These are phyloP conservation scores for Diploscapter pachys DNA, from an alignment of 1,140 invertebrate genomes.

Conservation along the genomic window DNA sequence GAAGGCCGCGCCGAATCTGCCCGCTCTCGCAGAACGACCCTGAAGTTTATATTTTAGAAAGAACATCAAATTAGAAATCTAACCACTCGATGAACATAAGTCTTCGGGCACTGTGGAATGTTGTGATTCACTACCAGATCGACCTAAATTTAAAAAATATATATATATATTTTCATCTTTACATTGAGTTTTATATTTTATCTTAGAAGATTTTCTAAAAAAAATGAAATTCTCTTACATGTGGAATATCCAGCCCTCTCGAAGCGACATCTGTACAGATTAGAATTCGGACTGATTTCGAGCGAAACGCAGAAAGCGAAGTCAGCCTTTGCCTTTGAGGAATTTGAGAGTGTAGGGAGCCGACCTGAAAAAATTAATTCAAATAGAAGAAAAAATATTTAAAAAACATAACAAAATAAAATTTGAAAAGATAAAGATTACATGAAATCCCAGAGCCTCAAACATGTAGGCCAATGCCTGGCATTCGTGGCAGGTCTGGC, in stretches of 20 bases:
- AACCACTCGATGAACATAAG: slow-evolving; percentile 53
- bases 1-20: slow-evolving; percentile 67
- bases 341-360: slow-evolving; percentile 50
- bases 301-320: slow-evolving; percentile 45
- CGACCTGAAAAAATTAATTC: slow-evolving; percentile 41
- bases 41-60: background rate
- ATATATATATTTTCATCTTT: background rate
- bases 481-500: slow-evolving; percentile 56
- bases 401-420: background rate
- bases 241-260: slow-evolving; percentile 57
- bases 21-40: background rate
- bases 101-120: slow-evolving; percentile 51
- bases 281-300: slow-evolving; percentile 41
- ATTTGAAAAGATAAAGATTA: slow-evolving; percentile 17
- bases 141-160: slow-evolving; percentile 45
- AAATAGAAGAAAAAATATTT: slow-evolving; percentile 1
- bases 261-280: slow-evolving; percentile 57
- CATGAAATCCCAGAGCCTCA: slow-evolving; percentile 50
- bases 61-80: slow-evolving; percentile 34
- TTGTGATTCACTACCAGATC: slow-evolving; percentile 57
- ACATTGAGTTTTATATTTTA: slow-evolving; percentile 4
- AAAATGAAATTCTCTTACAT: slow-evolving; percentile 37
- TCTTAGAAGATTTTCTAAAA: background rate
- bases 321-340: slow-evolving; percentile 44
- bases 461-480: slow-evolving; percentile 57